These are phyloP conservation scores for Eremobia ochroleuca DNA, from an alignment of 2,888 invertebrate species.

Conservation along the genomic window DNA sequence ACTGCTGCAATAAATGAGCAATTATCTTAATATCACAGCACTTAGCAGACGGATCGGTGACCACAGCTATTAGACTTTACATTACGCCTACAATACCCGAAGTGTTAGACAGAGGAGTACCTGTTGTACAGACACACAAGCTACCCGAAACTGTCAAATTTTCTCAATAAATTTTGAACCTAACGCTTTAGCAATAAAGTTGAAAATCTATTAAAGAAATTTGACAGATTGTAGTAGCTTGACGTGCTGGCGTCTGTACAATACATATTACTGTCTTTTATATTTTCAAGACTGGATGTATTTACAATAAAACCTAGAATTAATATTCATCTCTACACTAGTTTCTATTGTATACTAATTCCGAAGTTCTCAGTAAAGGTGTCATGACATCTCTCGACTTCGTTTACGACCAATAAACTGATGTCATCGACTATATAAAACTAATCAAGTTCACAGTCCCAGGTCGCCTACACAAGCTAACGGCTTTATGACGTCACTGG, in stretches of 20 bases:
- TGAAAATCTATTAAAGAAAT: too few species aligned
- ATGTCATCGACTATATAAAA: conserved; percentile 54
- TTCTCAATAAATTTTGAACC: too few species aligned
- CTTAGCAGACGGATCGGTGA: neutral
- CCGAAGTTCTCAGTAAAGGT: conserved; percentile 42
- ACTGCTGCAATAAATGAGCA: conserved; percentile 9
- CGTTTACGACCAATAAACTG: conserved; percentile 47
- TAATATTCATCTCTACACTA: neutral
- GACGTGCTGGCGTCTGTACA: too few species aligned
- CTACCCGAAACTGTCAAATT: too few species aligned
- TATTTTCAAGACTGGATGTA: neutral
- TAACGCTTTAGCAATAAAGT: too few species aligned
- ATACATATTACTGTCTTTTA: too few species aligned
- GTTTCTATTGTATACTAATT: conserved; percentile 27
- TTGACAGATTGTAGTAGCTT: too few species aligned
- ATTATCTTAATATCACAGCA: conserved; percentile 30
- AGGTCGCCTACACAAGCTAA: conserved; percentile 39
- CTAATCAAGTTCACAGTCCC: conserved; percentile 33
- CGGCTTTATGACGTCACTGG: conserved; percentile 55
- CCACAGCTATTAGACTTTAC: neutral
- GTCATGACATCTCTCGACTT: conserved; percentile 34
- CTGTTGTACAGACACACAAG: too few species aligned
- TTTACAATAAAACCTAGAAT: neutral
- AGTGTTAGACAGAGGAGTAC: too few species aligned
- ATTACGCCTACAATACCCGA: too few species aligned